phyloP scores from a whole-genome alignment of 2,113 vertebrate genomes.

The Paramormyrops kingsleyae region DNA sequence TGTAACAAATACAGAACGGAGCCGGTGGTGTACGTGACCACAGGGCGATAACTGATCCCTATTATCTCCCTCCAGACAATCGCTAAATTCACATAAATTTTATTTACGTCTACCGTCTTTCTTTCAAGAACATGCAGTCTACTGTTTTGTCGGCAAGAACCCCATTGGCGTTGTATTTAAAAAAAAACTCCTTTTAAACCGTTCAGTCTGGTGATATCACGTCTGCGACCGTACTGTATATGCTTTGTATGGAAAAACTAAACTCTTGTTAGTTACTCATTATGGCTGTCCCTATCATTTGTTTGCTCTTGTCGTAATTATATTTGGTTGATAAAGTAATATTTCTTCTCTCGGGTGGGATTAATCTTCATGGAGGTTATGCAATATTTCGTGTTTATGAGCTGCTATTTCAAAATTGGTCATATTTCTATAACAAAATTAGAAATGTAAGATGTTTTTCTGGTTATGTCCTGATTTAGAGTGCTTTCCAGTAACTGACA shows the following conservation, averaged over 20 bases:
- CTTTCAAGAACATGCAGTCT: constrained; percentile 49
- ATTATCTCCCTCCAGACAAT: constrained; percentile 12
- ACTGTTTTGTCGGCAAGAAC: constrained; percentile 30
- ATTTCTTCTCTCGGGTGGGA: not conserved
- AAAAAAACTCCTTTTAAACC: not conserved
- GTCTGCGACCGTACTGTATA: not conserved
- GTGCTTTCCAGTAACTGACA: not conserved
- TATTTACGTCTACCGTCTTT: constrained; percentile 50
- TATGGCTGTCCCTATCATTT: not conserved
- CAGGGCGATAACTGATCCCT: not conserved
- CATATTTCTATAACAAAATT: not conserved
- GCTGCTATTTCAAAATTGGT: not conserved
- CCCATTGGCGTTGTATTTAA: constrained; percentile 15
- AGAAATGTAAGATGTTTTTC: not conserved
- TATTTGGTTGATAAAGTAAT: not conserved
- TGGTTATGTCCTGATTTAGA: not conserved
- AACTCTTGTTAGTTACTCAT: not conserved
- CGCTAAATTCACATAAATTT: constrained; percentile 26
- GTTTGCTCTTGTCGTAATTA: not conserved
- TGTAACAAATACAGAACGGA: constrained; percentile 2
- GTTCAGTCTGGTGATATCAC: not conserved
- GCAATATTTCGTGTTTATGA: not conserved
- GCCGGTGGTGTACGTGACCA: constrained; percentile 19
- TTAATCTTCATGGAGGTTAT: not conserved
- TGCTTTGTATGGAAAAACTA: constrained; percentile 1